Evolutionary conservation across 2,888 invertebrate genomes (phyloP).

Genomic region (Eristalis tenax): DNA sequence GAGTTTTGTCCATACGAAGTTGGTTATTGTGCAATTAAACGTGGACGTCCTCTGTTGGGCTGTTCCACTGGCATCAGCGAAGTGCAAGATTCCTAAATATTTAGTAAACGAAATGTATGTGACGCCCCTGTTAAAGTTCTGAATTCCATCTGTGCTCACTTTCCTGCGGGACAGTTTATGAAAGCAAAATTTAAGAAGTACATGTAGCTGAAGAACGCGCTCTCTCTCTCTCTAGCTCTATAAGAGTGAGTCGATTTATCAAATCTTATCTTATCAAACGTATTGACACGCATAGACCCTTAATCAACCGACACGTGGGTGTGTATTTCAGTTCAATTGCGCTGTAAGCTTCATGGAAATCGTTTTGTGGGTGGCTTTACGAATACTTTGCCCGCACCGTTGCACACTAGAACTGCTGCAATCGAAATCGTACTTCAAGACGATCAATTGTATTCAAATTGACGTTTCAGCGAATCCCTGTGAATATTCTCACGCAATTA

Average conservation of each 20-base stretch:
- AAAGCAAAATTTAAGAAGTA: background rate
- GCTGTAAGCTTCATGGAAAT: background rate
- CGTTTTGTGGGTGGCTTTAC: no score
- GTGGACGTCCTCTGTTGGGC: no score
- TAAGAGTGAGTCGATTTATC: background rate
- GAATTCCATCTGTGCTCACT: no score
- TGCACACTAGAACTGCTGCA: background rate
- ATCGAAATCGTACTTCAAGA: background rate
- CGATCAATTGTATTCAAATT: background rate
- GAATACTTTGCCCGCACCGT: no score
- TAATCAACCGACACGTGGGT: background rate
- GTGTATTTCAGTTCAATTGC: background rate
- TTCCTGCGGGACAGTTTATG: no score
- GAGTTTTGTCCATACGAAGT: no score
- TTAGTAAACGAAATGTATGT: no score
- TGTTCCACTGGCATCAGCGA: no score
- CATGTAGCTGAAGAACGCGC: background rate
- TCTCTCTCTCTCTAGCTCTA: background rate
- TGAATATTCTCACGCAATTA: constrained; percentile 13
- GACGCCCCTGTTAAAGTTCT: no score
- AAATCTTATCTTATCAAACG: constrained; percentile 12
- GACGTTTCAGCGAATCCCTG: background rate
- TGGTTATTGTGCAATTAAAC: no score
- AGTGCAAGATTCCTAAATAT: no score
- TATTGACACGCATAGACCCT: background rate